phyloP scores from a whole-genome alignment of 2,113 vertebrate genomes.

The Anser brachyrhynchus region DNA sequence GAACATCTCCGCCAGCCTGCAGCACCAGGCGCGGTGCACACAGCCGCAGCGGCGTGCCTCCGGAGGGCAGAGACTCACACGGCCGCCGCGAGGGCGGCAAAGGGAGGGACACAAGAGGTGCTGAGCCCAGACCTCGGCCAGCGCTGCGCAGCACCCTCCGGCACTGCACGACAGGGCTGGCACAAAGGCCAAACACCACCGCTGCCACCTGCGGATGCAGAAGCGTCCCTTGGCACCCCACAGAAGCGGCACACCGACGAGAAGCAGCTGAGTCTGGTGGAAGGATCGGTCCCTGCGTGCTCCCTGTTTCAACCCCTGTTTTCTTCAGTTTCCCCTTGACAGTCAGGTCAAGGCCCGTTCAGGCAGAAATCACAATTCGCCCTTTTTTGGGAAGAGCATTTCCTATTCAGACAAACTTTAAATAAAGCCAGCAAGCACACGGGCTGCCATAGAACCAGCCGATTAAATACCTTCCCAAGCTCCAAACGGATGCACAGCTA shows the following conservation, averaged over 20 bases:
- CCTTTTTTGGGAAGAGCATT: not conserved
- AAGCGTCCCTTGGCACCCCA: accelerated
- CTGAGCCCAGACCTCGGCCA: not conserved
- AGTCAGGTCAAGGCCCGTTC: too few relatives aligned
- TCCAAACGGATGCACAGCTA: accelerated
- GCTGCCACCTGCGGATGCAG: accelerated
- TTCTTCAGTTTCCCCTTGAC: not conserved
- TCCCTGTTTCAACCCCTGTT: accelerated
- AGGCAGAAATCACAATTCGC: not conserved
- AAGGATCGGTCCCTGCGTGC: not conserved
- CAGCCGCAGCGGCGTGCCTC: not conserved
- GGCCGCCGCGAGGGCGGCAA: too few relatives aligned
- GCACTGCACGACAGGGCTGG: not conserved
- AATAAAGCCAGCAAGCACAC: not conserved
- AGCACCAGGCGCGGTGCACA: not conserved
- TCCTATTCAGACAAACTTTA: not conserved
- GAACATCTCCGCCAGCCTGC: not conserved
- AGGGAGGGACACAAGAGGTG: too few relatives aligned
- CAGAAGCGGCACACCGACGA: accelerated
- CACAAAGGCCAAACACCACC: not conserved
- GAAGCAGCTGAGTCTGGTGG: not conserved
- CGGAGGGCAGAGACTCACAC: too few relatives aligned
- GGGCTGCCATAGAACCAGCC: not conserved
- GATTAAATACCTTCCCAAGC: accelerated
- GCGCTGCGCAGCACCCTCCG: accelerated